A percentile compares a stretch with the other conserved stretches of the same genome.
These are phyloP conservation scores for Lampris megalopsis DNA, from an alignment of 2,113 vertebrate species.

Conservation along the genomic window DNA sequence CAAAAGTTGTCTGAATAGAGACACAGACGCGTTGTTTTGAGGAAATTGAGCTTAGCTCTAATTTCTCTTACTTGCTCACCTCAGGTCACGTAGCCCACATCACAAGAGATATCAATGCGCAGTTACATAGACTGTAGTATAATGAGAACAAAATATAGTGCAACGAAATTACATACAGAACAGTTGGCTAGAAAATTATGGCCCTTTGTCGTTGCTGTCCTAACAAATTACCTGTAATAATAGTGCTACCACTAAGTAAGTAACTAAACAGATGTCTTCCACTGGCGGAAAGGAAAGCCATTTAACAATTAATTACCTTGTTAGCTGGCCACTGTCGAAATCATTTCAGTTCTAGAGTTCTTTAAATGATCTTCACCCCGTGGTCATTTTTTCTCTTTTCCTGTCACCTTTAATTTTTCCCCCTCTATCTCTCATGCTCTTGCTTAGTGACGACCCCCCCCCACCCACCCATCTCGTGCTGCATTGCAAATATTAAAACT, in stretches of 20 bases:
- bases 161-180: too few species aligned
- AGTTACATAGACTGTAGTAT: too few species aligned
- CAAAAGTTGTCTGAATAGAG: too few species aligned
- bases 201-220: not conserved
- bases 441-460: not conserved
- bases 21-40: too few species aligned
- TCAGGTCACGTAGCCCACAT: too few species aligned
- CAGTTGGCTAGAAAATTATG: not conserved
- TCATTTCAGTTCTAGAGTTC: conserved; percentile 55
- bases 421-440: conserved; percentile 5
- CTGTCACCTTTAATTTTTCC: conserved; percentile 23
- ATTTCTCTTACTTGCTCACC: too few species aligned
- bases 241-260: conserved; percentile 20
- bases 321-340: conserved; percentile 49
- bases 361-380: conserved; percentile 67
- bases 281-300: conserved; percentile 41
- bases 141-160: too few species aligned
- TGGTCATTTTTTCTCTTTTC: conserved; percentile 36
- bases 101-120: too few species aligned
- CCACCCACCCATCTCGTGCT: conserved; percentile 12
- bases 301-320: conserved; percentile 46
- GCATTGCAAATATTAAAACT: conserved; percentile 43
- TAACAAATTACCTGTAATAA: conserved; percentile 15
- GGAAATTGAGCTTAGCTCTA: too few species aligned
- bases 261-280: conserved; percentile 41